These are phyloP conservation scores for Macrobrachium rosenbergii DNA, from an alignment of 1,140 invertebrate genomes.

Conservation along the genomic window DNA sequence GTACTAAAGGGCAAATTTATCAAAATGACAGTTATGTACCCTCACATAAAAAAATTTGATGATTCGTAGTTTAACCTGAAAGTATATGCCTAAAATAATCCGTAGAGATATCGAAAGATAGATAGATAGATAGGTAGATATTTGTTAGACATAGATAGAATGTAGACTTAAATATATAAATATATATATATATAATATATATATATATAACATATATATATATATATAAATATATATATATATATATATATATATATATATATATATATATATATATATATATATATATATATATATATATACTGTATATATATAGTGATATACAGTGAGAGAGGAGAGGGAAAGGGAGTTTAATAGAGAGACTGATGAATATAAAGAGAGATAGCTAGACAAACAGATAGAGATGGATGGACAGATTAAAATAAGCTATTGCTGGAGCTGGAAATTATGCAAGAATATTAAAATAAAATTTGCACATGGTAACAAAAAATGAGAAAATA, in stretches of 20 bases:
- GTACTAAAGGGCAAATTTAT: background rate
- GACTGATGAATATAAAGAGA: background rate
- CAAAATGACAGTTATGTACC: background rate
- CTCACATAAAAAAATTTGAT: too few relatives aligned
- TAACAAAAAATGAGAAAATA: too few relatives aligned
- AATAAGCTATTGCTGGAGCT: background rate
- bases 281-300: too few relatives aligned
- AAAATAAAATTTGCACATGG: background rate
- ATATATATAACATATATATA: too few relatives aligned
- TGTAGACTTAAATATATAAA: too few relatives aligned
- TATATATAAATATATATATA: too few relatives aligned
- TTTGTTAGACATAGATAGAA: too few relatives aligned
- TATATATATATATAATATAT: too few relatives aligned
- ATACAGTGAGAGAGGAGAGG: background rate
- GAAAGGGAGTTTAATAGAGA: constrained; percentile 20
- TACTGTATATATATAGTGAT: background rate
- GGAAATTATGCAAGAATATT: too few relatives aligned
- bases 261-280: too few relatives aligned
- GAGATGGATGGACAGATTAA: background rate
- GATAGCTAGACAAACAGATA: constrained; percentile 5
- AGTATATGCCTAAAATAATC: background rate
- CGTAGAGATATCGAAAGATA: background rate
- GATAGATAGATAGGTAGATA: background rate
- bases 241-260: too few relatives aligned
- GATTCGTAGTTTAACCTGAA: too few relatives aligned